Conservation (phyloP, 1,140 invertebrate species). For the Stegodyphus dumicola region DNA sequence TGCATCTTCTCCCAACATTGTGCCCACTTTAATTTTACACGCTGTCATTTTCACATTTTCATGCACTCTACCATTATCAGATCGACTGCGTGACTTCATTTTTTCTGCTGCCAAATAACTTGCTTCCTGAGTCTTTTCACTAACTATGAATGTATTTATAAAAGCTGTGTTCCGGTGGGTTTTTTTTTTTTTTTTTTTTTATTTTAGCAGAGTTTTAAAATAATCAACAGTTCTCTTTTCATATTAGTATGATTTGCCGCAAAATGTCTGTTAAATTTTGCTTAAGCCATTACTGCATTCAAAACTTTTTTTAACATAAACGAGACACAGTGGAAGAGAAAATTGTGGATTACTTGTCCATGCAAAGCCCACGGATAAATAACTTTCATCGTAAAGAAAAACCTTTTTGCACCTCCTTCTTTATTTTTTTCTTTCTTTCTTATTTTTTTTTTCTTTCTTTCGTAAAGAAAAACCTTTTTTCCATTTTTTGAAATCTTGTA, state of each 20-base stretch:
- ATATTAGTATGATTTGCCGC: neutral
- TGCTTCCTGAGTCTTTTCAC: neutral
- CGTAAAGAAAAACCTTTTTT: too few relatives aligned
- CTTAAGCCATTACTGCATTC: neutral
- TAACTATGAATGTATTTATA: neutral
- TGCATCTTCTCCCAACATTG: neutral
- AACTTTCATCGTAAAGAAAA: slow-evolving; percentile 5
- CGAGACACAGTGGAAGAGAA: neutral
- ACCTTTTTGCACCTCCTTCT: too few relatives aligned
- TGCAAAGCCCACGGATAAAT: neutral
- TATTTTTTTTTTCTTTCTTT: too few relatives aligned
- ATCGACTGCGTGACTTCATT: neutral
- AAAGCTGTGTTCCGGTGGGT: neutral
- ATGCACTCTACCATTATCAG: neutral
- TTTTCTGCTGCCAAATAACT: neutral
- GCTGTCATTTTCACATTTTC: neutral
- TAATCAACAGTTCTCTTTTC: slow-evolving; percentile 10
- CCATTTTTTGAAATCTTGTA: neutral
- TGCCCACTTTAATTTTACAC: neutral
- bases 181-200: too few relatives aligned
- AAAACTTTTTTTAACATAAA: neutral
- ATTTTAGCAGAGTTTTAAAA: slow-evolving; percentile 6
- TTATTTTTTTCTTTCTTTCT: too few relatives aligned
- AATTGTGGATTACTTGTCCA: neutral
- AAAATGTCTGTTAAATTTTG: neutral